These are phyloP conservation scores for Drosophila takahashii DNA, from an alignment of 1,140 invertebrate species.

Conservation along the genomic window DNA sequence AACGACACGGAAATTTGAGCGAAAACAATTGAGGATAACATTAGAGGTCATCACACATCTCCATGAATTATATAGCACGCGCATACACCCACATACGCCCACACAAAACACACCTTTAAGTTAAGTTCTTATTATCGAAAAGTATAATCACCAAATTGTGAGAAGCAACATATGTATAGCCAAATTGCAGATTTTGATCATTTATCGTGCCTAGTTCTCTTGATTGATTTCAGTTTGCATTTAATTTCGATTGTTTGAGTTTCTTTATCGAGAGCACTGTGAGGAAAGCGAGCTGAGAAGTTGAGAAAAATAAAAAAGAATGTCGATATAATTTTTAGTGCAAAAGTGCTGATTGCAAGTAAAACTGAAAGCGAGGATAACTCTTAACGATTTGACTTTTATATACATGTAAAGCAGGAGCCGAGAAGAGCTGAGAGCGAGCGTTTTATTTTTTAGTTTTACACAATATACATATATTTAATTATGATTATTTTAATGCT, in stretches of 20 bases:
- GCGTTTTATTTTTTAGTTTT: constrained; percentile 65
- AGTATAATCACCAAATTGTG: constrained; percentile 36
- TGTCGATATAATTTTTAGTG: constrained; percentile 82
- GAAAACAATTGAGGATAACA: constrained; percentile 64
- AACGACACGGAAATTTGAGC: constrained; percentile 45
- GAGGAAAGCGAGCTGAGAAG: constrained; percentile 20
- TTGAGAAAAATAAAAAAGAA: constrained; percentile 60
- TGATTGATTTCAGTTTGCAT: constrained; percentile 44
- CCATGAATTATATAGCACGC: constrained; percentile 35
- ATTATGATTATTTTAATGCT: constrained; percentile 66
- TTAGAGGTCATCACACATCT: constrained; percentile 35
- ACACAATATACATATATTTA: constrained; percentile 67
- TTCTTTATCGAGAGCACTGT: constrained; percentile 18
- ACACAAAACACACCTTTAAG: constrained; percentile 34
- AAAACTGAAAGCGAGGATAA: constrained; percentile 59
- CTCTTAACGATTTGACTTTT: constrained; percentile 68
- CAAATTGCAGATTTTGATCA: constrained; percentile 16
- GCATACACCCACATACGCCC: constrained; percentile 17
- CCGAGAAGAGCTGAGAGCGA: constrained; percentile 31
- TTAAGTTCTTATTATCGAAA: constrained; percentile 43
- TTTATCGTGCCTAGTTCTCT: constrained; percentile 19
- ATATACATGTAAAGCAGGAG: constrained; percentile 41
- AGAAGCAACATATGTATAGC: constrained; percentile 13
- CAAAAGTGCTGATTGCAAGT: constrained; percentile 53
- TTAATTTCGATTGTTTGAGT: constrained; percentile 33